phyloP scores from a whole-genome alignment of 2,113 vertebrate genomes.

The Turnix velox region DNA sequence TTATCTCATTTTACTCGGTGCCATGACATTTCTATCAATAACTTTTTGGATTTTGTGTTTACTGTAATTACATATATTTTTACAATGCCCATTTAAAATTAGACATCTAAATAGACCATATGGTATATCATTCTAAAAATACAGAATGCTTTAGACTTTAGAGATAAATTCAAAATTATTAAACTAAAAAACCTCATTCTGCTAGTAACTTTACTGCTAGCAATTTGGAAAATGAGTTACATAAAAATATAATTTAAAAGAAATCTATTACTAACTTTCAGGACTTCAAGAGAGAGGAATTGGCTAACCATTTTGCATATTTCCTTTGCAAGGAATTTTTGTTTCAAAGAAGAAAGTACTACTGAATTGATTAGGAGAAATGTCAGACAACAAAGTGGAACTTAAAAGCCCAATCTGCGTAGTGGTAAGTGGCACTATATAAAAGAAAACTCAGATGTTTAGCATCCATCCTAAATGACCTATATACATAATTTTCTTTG shows the following conservation, averaged over 20 bases:
- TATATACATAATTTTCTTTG: background rate
- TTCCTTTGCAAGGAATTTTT: background rate
- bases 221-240: background rate
- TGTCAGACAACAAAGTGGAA: background rate
- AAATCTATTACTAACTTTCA: background rate
- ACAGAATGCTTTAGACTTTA: background rate
- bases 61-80: background rate
- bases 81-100: background rate
- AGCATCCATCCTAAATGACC: background rate
- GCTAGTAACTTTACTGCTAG: background rate
- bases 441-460: background rate
- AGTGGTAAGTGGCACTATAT: background rate
- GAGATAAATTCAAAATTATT: background rate
- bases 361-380: fast-evolving
- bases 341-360: background rate
- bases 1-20: background rate
- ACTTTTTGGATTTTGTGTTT: background rate
- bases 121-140: background rate
- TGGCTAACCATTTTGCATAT: background rate
- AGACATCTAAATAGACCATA: background rate
- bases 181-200: background rate
- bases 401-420: background rate
- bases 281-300: background rate
- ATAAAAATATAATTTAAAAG: background rate
- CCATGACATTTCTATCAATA: background rate